These are phyloP conservation scores for Coreius guichenoti DNA, from an alignment of 2,797 vertebrate species.

Conservation along the genomic window DNA sequence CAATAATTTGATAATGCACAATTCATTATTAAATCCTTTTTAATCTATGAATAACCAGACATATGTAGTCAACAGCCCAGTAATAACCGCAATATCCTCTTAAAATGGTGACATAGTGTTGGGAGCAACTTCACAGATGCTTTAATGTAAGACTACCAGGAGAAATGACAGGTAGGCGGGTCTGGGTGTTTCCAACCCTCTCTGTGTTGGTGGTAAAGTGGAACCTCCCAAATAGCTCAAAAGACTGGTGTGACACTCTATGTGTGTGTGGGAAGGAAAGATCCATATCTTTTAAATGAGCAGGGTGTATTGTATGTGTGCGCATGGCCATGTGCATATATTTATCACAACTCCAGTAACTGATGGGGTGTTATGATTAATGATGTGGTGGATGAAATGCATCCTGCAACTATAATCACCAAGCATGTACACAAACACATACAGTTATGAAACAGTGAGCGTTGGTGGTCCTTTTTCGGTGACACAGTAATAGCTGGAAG, in stretches of 20 bases:
- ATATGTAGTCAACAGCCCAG: background rate
- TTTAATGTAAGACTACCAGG: constrained; percentile 55
- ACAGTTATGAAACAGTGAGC: constrained; percentile 47
- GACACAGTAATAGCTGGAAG: constrained; percentile 54
- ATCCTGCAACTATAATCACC: constrained; percentile 54
- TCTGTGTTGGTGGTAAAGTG: constrained; percentile 30
- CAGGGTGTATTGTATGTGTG: constrained; percentile 28
- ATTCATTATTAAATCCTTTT: background rate
- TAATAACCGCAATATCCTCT: background rate
- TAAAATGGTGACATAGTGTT: background rate
- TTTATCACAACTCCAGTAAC: constrained; percentile 70
- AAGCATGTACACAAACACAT: constrained; percentile 45
- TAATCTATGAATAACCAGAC: background rate
- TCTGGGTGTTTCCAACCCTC: constrained; percentile 36
- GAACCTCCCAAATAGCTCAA: constrained; percentile 47
- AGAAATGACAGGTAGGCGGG: constrained; percentile 46
- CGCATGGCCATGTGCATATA: constrained; percentile 51
- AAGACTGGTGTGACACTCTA: constrained; percentile 13
- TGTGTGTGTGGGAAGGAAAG: background rate
- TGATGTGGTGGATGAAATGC: constrained; percentile 59
- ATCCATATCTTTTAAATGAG: constrained; percentile 20
- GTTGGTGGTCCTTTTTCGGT: constrained; percentile 61
- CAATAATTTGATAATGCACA: background rate
- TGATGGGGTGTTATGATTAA: constrained; percentile 69
- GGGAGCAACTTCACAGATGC: constrained; percentile 15